phyloP scores from a whole-genome alignment of 2,888 invertebrate genomes.

The Spodoptera exigua region DNA sequence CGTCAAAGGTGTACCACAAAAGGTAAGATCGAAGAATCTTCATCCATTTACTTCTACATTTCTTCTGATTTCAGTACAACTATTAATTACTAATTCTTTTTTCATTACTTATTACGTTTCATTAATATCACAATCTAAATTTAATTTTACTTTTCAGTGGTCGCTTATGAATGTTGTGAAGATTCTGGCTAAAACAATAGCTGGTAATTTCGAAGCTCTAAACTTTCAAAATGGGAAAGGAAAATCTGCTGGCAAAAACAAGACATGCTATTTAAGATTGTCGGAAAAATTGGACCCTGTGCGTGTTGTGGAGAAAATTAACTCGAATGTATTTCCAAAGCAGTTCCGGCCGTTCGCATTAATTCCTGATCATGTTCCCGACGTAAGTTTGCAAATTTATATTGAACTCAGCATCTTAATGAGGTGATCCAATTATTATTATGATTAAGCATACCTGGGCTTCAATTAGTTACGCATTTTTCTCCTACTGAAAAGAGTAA shows the following conservation, averaged over 20 bases:
- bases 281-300: slow-evolving; percentile 67
- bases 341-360: slow-evolving; percentile 55
- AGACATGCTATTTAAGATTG: slow-evolving; percentile 68
- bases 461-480: too few species aligned
- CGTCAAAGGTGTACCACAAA: slow-evolving; percentile 52
- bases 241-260: slow-evolving; percentile 50
- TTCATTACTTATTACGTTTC: too few species aligned
- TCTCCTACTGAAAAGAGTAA: too few species aligned
- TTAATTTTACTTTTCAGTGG: slow-evolving; percentile 59
- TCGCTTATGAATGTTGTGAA: slow-evolving; percentile 50
- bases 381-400: slow-evolving; percentile 65
- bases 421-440: too few species aligned
- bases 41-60: too few species aligned
- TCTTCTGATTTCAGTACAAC: not conserved
- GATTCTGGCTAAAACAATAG: slow-evolving; percentile 56
- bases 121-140: too few species aligned
- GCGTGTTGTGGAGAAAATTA: slow-evolving; percentile 61
- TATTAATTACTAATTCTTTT: too few species aligned
- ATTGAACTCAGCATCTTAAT: too few species aligned
- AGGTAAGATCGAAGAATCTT: too few species aligned
- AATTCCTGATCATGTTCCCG: slow-evolving; percentile 66
- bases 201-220: slow-evolving; percentile 67
- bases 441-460: too few species aligned
- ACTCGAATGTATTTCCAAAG: slow-evolving; percentile 31
- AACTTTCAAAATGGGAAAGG: slow-evolving; percentile 51